A percentile compares a stretch with the other conserved stretches of the same genome.
phyloP scores from a whole-genome alignment of 2,888 invertebrate species.

The Mesorhabditis sp. region DNA sequence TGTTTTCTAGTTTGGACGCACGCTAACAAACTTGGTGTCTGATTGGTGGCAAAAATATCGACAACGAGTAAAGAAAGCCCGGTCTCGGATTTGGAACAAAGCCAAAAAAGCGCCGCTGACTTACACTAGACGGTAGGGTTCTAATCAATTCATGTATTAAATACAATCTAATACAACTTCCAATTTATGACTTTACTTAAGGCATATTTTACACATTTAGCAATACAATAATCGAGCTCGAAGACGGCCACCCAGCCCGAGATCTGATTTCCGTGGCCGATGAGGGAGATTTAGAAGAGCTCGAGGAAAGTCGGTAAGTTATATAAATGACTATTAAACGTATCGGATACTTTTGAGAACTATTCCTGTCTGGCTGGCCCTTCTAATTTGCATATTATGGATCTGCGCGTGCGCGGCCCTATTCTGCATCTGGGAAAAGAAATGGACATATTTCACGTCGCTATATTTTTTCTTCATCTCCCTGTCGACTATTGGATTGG shows the following conservation, averaged over 20 bases:
- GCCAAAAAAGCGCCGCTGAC: conserved; percentile 2
- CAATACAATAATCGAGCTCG: conserved; percentile 8
- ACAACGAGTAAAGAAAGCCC: conserved; percentile 23
- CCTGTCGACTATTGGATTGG: conserved; percentile 86
- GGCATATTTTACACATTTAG: neutral
- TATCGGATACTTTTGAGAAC: conserved; percentile 27
- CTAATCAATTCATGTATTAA: neutral
- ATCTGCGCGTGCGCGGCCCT: conserved; percentile 80
- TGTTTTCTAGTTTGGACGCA: conserved; percentile 77
- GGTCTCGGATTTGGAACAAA: conserved; percentile 9
- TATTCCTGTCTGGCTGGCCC: conserved; percentile 79
- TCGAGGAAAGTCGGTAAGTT: conserved; percentile 26
- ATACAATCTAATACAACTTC: neutral
- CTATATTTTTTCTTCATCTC: conserved; percentile 96
- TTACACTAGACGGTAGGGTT: neutral
- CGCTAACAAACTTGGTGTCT: conserved; percentile 58
- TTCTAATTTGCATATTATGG: conserved; percentile 77
- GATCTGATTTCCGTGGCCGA: neutral
- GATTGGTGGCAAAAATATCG: conserved; percentile 34
- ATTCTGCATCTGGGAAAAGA: conserved; percentile 65
- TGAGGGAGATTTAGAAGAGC: conserved; percentile 13
- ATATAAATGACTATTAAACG: neutral
- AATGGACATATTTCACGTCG: conserved; percentile 85
- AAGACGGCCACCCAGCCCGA: conserved; percentile 8
- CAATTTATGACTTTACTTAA: no score